These are phyloP conservation scores for Corythaeola cristata DNA, from an alignment of 2,113 vertebrate species.

Conservation along the genomic window DNA sequence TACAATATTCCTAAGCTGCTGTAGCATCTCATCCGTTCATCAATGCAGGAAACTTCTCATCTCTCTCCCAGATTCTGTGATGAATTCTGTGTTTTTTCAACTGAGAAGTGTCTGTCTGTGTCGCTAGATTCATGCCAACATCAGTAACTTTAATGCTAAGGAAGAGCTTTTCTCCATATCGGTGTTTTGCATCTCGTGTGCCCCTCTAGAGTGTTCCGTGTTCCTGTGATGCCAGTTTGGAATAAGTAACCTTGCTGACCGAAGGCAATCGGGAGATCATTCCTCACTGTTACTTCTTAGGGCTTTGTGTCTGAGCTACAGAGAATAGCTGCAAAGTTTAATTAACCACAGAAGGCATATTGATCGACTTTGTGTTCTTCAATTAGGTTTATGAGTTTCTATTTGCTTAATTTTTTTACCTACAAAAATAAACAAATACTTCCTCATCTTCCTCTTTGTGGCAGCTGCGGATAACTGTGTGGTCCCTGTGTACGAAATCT, in stretches of 20 bases:
- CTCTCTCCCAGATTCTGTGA: background rate
- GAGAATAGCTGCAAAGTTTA: background rate
- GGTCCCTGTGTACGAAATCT: conserved; percentile 96
- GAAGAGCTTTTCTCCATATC: background rate
- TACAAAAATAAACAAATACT: background rate
- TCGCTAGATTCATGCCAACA: fast-evolving
- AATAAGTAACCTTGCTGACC: background rate
- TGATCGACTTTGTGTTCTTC: background rate
- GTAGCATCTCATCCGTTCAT: background rate
- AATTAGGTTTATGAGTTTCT: background rate
- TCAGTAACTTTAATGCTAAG: background rate
- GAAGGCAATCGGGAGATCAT: background rate
- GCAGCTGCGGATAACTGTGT: conserved; percentile 95
- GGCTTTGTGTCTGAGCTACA: background rate
- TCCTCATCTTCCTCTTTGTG: background rate
- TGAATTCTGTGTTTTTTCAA: background rate
- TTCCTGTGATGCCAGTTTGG: background rate
- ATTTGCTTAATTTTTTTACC: background rate
- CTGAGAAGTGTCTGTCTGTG: background rate
- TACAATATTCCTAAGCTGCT: background rate
- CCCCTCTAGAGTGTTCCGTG: fast-evolving
- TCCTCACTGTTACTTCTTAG: background rate
- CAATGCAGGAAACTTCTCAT: background rate
- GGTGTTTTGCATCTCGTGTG: background rate
- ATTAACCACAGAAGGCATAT: background rate